These are phyloP conservation scores for Anguilla marmorata DNA, from an alignment of 2,797 vertebrate genomes.

Conservation along the genomic window DNA sequence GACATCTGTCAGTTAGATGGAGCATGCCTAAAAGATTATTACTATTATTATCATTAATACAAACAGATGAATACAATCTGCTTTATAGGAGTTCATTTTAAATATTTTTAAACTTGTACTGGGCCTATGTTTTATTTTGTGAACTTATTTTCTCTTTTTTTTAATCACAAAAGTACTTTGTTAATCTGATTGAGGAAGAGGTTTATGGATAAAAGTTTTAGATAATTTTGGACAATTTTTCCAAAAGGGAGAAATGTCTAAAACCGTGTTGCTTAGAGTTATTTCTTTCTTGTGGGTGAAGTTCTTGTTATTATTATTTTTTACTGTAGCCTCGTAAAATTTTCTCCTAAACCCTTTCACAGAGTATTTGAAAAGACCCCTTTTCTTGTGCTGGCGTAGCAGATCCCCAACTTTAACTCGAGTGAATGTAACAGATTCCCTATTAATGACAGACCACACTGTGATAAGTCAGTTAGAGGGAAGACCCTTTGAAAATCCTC, in stretches of 20 bases:
- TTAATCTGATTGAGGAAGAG: neutral
- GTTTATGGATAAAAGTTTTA: neutral
- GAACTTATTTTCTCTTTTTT: neutral
- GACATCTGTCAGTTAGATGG: neutral
- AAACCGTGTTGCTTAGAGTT: neutral
- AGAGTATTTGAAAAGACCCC: neutral
- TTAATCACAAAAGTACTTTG: neutral
- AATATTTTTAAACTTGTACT: neutral
- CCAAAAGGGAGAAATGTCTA: neutral
- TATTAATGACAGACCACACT: neutral
- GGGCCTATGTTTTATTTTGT: neutral
- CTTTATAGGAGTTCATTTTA: neutral
- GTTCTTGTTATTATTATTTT: neutral
- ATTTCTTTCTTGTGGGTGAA: neutral
- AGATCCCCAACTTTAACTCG: neutral
- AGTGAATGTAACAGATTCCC: neutral
- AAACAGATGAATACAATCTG: neutral
- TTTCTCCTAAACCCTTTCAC: neutral
- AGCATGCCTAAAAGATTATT: neutral
- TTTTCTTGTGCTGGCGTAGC: neutral
- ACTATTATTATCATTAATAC: neutral
- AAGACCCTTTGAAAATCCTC: constrained; percentile 8
- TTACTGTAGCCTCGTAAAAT: neutral
- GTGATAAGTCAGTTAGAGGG: constrained; percentile 1
- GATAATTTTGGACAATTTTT: neutral